Evolutionary conservation across 2,797 vertebrate species (phyloP).

Genomic region (Acipenser oxyrinchus): DNA sequence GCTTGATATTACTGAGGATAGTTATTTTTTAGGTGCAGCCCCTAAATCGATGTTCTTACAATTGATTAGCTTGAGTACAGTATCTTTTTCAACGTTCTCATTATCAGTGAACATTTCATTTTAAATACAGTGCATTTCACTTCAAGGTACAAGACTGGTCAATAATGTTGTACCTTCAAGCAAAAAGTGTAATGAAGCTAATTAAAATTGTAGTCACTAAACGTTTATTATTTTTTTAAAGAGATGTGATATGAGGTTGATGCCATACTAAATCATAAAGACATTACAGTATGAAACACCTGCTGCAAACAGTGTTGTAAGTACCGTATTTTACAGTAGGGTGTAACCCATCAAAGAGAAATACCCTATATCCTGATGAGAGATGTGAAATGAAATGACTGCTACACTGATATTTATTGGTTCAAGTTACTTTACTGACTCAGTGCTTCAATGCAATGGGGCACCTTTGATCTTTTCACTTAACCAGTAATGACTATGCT

Average conservation of each 20-base stretch:
- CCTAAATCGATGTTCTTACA: too few relatives aligned
- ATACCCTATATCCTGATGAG: conserved; percentile 55
- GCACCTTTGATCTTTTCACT: conserved; percentile 15
- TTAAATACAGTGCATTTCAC: too few relatives aligned
- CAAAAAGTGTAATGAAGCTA: too few relatives aligned
- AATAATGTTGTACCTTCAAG: too few relatives aligned
- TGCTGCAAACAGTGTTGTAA: conserved; percentile 31
- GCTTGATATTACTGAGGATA: too few relatives aligned
- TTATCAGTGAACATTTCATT: too few relatives aligned
- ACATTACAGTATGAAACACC: conserved; percentile 13
- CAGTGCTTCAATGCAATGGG: conserved; percentile 40
- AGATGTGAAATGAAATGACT: conserved; percentile 61
- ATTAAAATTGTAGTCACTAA: too few relatives aligned
- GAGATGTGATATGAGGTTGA: neutral
- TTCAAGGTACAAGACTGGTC: too few relatives aligned
- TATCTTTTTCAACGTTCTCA: too few relatives aligned
- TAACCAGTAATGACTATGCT: conserved; percentile 2
- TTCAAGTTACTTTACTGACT: conserved; percentile 64
- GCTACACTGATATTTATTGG: conserved; percentile 66
- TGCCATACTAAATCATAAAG: neutral
- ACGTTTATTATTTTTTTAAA: too few relatives aligned
- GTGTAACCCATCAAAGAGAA: conserved; percentile 49
- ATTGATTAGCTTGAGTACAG: too few relatives aligned
- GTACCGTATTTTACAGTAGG: conserved; percentile 42
- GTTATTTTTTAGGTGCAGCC: too few relatives aligned